Evolutionary conservation across 2,888 invertebrate genomes (phyloP).

Genomic region (Desoria tigrina): DNA sequence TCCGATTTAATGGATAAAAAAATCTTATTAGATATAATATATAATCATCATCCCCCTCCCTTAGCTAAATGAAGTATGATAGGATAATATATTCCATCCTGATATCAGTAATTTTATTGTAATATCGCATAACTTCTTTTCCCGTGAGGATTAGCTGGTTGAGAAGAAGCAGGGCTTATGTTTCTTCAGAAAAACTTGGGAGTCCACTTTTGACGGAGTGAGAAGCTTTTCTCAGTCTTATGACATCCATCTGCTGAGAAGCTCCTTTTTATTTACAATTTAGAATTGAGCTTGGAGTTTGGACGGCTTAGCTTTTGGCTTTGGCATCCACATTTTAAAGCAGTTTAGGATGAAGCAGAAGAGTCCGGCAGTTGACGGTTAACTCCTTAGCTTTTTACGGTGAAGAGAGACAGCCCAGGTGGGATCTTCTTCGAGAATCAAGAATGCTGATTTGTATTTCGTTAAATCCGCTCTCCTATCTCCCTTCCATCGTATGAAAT

Average conservation of each 20-base stretch:
- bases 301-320: too few relatives aligned
- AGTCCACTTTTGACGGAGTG: constrained; percentile 22
- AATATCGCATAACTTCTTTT: constrained; percentile 4
- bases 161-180: too few relatives aligned
- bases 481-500: too few relatives aligned
- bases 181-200: constrained; percentile 25
- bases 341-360: not conserved
- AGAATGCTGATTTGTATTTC: not conserved
- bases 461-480: too few relatives aligned
- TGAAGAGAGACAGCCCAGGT: not conserved
- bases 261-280: too few relatives aligned
- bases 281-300: too few relatives aligned
- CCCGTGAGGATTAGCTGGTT: too few relatives aligned
- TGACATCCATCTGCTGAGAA: too few relatives aligned
- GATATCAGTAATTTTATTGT: not conserved
- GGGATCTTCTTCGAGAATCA: not conserved
- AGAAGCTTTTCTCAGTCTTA: constrained; percentile 5
- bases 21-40: constrained; percentile 10
- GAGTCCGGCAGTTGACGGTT: constrained; percentile 16
- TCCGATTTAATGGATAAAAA: not conserved
- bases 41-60: not conserved
- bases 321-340: not conserved
- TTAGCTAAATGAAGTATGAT: not conserved
- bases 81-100: not conserved
- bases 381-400: constrained; percentile 4